These are phyloP conservation scores for Dendrolimus kikuchii DNA, from an alignment of 1,140 invertebrate species.

Conservation along the genomic window DNA sequence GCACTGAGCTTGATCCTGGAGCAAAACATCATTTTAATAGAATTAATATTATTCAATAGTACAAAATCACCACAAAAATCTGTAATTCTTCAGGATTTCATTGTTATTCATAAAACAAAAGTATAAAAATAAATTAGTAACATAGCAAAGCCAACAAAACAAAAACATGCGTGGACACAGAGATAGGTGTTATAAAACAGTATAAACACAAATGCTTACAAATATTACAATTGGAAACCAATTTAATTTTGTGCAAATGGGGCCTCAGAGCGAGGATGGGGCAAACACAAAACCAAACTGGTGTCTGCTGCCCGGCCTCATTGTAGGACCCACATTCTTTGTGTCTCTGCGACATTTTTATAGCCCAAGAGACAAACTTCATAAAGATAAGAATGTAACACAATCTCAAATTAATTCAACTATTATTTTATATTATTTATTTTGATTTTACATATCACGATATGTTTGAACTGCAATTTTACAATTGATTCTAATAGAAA, in stretches of 20 bases:
- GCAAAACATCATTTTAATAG: slow-evolving; percentile 5
- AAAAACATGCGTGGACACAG: slow-evolving; percentile 70
- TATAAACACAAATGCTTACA: slow-evolving; percentile 23
- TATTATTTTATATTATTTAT: not conserved
- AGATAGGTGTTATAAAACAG: slow-evolving; percentile 42
- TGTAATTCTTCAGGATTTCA: slow-evolving; percentile 16
- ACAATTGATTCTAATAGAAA: not conserved
- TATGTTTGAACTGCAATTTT: not conserved
- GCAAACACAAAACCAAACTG: slow-evolving; percentile 35
- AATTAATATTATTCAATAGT: no score
- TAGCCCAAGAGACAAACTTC: no score
- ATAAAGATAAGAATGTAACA: no score
- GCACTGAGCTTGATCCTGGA: slow-evolving; percentile 38
- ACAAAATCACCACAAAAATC: slow-evolving; percentile 7
- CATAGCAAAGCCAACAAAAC: slow-evolving; percentile 36
- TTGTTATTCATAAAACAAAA: slow-evolving; percentile 24
- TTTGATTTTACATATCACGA: not conserved
- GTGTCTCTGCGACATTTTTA: no score
- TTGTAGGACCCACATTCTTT: no score
- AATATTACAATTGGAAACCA: not conserved
- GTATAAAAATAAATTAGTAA: slow-evolving; percentile 18
- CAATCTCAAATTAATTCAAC: no score
- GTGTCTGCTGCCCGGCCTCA: slow-evolving; percentile 40
- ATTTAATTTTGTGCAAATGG: slow-evolving; percentile 61
- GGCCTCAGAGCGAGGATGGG: slow-evolving; percentile 56